Percentiles rank a stretch among this genome's conserved stretches.
phyloP scores from a whole-genome alignment of 2,888 invertebrate species.

The Synergus umbraculus region DNA sequence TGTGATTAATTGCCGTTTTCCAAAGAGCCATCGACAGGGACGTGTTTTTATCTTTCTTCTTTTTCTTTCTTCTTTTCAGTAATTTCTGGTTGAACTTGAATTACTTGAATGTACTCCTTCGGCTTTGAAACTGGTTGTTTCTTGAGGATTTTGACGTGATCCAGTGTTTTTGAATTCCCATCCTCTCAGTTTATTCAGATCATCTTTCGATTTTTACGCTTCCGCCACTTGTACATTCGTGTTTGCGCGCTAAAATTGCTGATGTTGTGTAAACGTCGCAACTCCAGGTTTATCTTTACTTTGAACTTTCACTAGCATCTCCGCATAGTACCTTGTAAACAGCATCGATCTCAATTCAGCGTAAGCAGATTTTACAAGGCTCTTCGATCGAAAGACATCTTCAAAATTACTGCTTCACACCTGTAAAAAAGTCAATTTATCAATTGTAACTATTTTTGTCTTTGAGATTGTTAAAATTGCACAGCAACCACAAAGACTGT shows the following conservation, averaged over 20 bases:
- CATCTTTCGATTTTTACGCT: constrained; percentile 19
- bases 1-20: constrained; percentile 37
- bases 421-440: too few species aligned
- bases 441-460: too few species aligned
- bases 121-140: constrained; percentile 22
- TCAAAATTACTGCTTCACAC: neutral
- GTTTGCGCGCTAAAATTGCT: constrained; percentile 39
- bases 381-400: constrained; percentile 12
- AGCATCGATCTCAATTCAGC: constrained; percentile 49
- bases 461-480: too few species aligned
- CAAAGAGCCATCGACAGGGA: constrained; percentile 29
- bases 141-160: constrained; percentile 1
- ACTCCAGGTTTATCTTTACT: constrained; percentile 46
- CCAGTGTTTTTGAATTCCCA: constrained; percentile 10
- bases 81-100: constrained; percentile 17
- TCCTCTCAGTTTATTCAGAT: constrained; percentile 25
- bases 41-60: neutral
- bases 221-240: constrained; percentile 13
- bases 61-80: constrained; percentile 12
- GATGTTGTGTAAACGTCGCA: constrained; percentile 44
- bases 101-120: neutral
- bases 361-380: neutral
- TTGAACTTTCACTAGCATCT: constrained; percentile 59
- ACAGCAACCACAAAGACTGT: too few species aligned
- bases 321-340: constrained; percentile 42